Evolutionary conservation across 2,113 vertebrate genomes (phyloP).

Genomic region (Hiodon tergisus): DNA sequence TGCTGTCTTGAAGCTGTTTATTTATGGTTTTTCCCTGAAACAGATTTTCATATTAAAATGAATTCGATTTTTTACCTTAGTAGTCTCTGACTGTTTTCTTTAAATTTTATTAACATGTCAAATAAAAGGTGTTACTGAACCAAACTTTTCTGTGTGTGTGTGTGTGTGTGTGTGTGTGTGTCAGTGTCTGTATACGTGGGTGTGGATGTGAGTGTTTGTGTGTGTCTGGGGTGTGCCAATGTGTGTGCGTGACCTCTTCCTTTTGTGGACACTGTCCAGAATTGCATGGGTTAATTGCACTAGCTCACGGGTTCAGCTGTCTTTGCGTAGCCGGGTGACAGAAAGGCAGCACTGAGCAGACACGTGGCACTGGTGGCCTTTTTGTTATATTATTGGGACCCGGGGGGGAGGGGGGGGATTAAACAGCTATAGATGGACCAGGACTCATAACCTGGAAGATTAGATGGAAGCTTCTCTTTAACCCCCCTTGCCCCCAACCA

Average conservation of each 20-base stretch:
- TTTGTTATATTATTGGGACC: slow-evolving; percentile 41
- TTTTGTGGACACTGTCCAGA: slow-evolving; percentile 1
- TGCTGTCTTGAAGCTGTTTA: no score
- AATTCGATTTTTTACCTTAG: not conserved
- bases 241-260: no score
- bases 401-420: slow-evolving; percentile 28
- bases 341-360: slow-evolving; percentile 32
- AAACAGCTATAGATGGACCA: slow-evolving; percentile 46
- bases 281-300: slow-evolving; percentile 50
- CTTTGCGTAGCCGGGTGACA: slow-evolving; percentile 36
- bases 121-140: not conserved
- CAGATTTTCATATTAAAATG: no score
- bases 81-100: not conserved
- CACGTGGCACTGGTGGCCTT: slow-evolving; percentile 36
- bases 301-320: slow-evolving; percentile 58
- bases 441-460: slow-evolving; percentile 42
- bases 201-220: not conserved
- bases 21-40: no score
- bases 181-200: not conserved
- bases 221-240: not conserved
- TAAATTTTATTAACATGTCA: not conserved
- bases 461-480: slow-evolving; percentile 45
- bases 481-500: slow-evolving; percentile 40
- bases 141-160: not conserved
- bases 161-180: slow-evolving; percentile 2